A percentile compares a stretch with the other conserved stretches of the same genome.
These are phyloP conservation scores for Erebia palarica DNA, from an alignment of 2,888 invertebrate species.

Conservation along the genomic window DNA sequence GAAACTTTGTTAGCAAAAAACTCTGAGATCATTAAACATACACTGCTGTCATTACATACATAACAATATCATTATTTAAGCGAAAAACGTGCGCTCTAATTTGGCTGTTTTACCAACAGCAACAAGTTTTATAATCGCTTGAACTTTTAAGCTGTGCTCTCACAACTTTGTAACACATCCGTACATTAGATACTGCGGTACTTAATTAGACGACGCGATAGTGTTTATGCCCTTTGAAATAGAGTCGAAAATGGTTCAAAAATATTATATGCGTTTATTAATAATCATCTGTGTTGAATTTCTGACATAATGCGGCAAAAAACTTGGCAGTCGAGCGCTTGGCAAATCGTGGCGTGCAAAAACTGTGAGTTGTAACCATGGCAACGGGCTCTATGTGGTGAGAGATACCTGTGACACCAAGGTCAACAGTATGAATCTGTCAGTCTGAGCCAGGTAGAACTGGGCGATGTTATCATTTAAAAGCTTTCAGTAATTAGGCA, in stretches of 20 bases:
- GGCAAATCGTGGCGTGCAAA: slow-evolving; percentile 46
- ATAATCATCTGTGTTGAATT: slow-evolving; percentile 28
- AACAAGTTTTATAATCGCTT: neutral
- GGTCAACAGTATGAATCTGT: slow-evolving; percentile 10
- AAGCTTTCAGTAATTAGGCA: neutral
- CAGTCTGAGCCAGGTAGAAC: neutral
- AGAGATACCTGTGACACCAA: slow-evolving; percentile 4
- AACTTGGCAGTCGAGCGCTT: slow-evolving; percentile 52
- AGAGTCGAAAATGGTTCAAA: neutral
- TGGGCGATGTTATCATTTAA: neutral
- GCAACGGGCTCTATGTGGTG: slow-evolving; percentile 22
- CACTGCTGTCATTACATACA: neutral
- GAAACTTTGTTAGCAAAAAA: slow-evolving; percentile 15
- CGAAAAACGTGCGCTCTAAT: neutral
- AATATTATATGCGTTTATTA: slow-evolving; percentile 23
- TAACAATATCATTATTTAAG: neutral
- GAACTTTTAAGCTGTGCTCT: neutral
- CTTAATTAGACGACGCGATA: slow-evolving; percentile 7
- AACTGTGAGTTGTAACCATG: slow-evolving; percentile 25
- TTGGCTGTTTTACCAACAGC: neutral
- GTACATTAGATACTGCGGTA: slow-evolving; percentile 12
- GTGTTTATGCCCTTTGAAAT: neutral
- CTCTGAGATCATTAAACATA: slow-evolving; percentile 18
- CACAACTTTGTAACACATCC: slow-evolving; percentile 21
- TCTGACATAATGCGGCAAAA: slow-evolving; percentile 61